These are phyloP conservation scores for Saguinus midas DNA, from an alignment of 2,113 vertebrate species.

Conservation along the genomic window DNA sequence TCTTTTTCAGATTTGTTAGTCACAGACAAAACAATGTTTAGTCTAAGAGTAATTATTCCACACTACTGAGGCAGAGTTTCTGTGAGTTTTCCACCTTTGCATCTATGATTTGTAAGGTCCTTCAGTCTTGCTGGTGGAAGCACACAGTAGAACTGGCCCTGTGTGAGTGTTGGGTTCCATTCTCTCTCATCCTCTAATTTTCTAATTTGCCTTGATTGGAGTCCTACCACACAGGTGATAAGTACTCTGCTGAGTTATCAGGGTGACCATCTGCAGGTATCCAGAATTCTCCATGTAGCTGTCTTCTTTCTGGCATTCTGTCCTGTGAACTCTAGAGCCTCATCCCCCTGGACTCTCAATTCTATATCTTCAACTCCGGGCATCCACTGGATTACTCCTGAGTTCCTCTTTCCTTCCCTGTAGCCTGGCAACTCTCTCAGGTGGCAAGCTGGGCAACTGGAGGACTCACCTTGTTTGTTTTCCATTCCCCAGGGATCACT, in stretches of 20 bases:
- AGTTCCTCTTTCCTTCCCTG: not conserved
- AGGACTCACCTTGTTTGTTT: not conserved
- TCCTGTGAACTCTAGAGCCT: not conserved
- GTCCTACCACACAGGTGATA: not conserved
- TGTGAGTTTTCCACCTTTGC: not conserved
- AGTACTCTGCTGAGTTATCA: not conserved
- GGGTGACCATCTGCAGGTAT: not conserved
- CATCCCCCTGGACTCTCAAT: not conserved
- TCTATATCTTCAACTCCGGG: not conserved
- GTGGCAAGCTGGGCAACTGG: not conserved
- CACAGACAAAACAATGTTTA: not conserved
- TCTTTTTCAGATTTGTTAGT: not conserved
- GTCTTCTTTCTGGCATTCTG: not conserved
- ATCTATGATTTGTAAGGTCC: not conserved
- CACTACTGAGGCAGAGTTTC: not conserved
- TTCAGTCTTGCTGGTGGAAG: not conserved
- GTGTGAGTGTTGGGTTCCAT: not conserved
- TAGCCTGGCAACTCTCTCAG: not conserved
- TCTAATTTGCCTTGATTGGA: not conserved
- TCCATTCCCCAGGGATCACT: not conserved
- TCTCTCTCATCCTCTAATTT: not conserved
- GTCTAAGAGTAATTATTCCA: not conserved
- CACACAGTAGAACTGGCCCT: not conserved
- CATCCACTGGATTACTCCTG: not conserved
- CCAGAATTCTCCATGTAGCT: not conserved